phyloP scores from a whole-genome alignment of 2,113 vertebrate genomes.

The Hiodon alosoides region DNA sequence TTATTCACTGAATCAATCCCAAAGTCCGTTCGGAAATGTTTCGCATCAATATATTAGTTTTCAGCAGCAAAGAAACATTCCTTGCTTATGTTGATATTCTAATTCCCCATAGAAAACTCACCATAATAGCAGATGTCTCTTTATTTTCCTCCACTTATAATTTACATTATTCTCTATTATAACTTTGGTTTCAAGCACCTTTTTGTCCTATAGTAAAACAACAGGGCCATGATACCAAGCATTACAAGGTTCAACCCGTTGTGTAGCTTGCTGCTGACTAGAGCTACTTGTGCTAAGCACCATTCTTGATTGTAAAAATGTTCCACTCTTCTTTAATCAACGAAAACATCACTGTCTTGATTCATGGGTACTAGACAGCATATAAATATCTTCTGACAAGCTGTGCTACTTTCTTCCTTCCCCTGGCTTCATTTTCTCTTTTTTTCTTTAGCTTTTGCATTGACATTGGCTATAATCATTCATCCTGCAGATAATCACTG shows the following conservation, averaged over 20 bases:
- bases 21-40: too few relatives aligned
- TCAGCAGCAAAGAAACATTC: too few relatives aligned
- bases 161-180: too few relatives aligned
- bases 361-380: conserved; percentile 54
- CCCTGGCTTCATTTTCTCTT: conserved; percentile 18
- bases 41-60: too few relatives aligned
- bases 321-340: conserved; percentile 66
- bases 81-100: too few relatives aligned
- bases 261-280: conserved; percentile 24
- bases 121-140: too few relatives aligned
- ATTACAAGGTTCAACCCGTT: conserved; percentile 39
- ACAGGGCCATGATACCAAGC: conserved; percentile 24
- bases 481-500: conserved; percentile 36
- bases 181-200: conserved; percentile 27
- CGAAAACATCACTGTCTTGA: conserved; percentile 56
- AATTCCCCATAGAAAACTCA: too few relatives aligned
- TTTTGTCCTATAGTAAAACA: conserved; percentile 30
- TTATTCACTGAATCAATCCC: too few relatives aligned
- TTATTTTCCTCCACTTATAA: too few relatives aligned
- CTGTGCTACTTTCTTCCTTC: conserved; percentile 34
- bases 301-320: conserved; percentile 58
- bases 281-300: conserved; percentile 50
- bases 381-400: conserved; percentile 61
- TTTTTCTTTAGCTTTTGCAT: conserved; percentile 23
- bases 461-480: conserved; percentile 42